These are phyloP conservation scores for Ceraclea dissimilis DNA, from an alignment of 2,888 invertebrate species.

Conservation along the genomic window DNA sequence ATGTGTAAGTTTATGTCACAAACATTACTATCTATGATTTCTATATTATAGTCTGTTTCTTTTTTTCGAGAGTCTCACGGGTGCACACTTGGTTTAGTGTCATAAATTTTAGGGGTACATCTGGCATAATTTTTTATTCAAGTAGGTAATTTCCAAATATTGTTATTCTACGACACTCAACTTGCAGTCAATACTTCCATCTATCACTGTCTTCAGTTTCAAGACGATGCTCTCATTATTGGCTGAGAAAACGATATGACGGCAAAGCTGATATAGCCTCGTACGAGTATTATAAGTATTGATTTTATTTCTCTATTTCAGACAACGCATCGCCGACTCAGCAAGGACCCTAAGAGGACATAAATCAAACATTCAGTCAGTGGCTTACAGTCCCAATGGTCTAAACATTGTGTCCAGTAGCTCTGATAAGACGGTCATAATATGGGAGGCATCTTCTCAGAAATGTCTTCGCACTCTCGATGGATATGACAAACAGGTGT, in stretches of 20 bases:
- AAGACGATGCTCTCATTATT: too few species aligned
- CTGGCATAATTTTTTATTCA: too few species aligned
- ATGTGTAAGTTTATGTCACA: slow-evolving; percentile 90
- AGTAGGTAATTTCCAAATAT: too few species aligned
- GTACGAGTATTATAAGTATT: too few species aligned
- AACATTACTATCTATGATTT: too few species aligned
- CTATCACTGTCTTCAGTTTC: too few species aligned
- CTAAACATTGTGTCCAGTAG: slow-evolving; percentile 89
- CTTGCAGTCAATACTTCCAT: too few species aligned
- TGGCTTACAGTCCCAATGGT: slow-evolving; percentile 87
- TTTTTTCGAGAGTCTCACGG: neutral
- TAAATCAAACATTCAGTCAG: slow-evolving; percentile 92
- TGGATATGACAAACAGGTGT: slow-evolving; percentile 86
- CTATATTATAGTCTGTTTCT: slow-evolving; percentile 49
- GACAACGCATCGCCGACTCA: slow-evolving; percentile 83
- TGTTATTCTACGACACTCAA: too few species aligned
- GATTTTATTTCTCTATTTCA: slow-evolving; percentile 34
- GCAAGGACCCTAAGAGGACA: slow-evolving; percentile 92
- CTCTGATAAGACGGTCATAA: slow-evolving; percentile 88
- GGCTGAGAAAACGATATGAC: too few species aligned
- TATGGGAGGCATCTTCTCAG: slow-evolving; percentile 87
- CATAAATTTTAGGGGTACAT: too few species aligned
- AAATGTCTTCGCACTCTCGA: slow-evolving; percentile 89
- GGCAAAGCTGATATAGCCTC: too few species aligned
- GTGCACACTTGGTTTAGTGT: too few species aligned